These are phyloP conservation scores for Esox masquinongy DNA, from an alignment of 2,797 vertebrate genomes.

Conservation along the genomic window DNA sequence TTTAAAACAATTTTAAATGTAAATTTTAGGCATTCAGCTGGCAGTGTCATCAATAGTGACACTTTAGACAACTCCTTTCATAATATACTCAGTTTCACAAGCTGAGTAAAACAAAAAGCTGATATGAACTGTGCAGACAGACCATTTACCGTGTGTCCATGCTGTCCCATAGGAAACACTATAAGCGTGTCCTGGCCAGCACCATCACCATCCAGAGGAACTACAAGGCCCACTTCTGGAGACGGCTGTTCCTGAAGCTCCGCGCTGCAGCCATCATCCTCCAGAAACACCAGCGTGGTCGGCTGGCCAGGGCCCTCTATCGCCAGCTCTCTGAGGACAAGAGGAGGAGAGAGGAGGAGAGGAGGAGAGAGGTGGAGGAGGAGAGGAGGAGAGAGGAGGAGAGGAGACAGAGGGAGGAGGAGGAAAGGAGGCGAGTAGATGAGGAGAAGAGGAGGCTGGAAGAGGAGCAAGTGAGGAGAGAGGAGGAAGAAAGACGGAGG, in stretches of 20 bases:
- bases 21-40: no score
- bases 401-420: slow-evolving; percentile 61
- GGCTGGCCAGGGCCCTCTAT: slow-evolving; percentile 75
- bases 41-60: no score
- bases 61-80: no score
- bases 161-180: slow-evolving; percentile 80
- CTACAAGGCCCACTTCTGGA: slow-evolving; percentile 87
- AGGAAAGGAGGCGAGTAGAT: slow-evolving; percentile 36
- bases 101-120: no score
- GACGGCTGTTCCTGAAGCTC: slow-evolving; percentile 75
- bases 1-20: no score
- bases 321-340: slow-evolving; percentile 78
- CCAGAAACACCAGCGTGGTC: slow-evolving; percentile 86
- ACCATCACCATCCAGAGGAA: slow-evolving; percentile 88
- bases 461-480: slow-evolving; percentile 27
- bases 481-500: slow-evolving; percentile 30
- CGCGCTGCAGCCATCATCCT: slow-evolving; percentile 78
- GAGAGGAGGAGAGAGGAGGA: slow-evolving; percentile 66
- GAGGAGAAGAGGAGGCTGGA: slow-evolving; percentile 14
- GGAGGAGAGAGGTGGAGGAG: slow-evolving; percentile 60
- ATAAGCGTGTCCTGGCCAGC: slow-evolving; percentile 79
- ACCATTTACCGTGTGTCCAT: neutral
- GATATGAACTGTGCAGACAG: no score
- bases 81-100: no score
- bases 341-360: slow-evolving; percentile 67